A percentile compares a stretch with the other conserved stretches of the same genome.
phyloP scores from a whole-genome alignment of 92 coral and sea anemone species.

The Parazoanthus atlanticus region DNA sequence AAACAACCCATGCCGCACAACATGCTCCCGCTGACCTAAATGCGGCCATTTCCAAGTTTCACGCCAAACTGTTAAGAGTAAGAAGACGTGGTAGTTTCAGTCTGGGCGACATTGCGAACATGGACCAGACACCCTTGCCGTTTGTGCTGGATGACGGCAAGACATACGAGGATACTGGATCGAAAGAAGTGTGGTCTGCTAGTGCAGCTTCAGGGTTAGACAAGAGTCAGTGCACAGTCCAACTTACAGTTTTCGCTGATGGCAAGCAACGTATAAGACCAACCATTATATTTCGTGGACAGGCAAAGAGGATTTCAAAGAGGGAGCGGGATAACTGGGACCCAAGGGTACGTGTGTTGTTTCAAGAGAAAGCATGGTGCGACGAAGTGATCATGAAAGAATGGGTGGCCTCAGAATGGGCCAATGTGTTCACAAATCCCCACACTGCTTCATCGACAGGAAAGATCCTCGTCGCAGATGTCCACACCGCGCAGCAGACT shows the following conservation, averaged over 20 bases:
- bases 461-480: conserved; percentile 33
- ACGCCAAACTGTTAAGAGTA: conserved; percentile 5
- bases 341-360: conserved; percentile 42
- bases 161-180: conserved; percentile 43
- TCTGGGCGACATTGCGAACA: conserved; percentile 20
- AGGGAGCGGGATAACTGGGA: conserved; percentile 29
- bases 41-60: conserved; percentile 24
- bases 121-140: conserved; percentile 42
- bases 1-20: conserved; percentile 45
- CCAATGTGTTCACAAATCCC: conserved; percentile 20
- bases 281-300: conserved; percentile 46
- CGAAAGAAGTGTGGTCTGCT: conserved; percentile 48
- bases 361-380: conserved; percentile 44
- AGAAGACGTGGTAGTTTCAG: conserved; percentile 30
- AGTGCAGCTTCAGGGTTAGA: conserved; percentile 47
- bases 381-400: conserved; percentile 40
- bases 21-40: conserved; percentile 29
- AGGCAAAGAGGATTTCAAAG: conserved; percentile 42
- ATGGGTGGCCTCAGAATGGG: conserved; percentile 22
- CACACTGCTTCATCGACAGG: conserved; percentile 9
- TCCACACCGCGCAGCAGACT: conserved; percentile 30
- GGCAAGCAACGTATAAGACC: conserved; percentile 49
- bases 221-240: conserved; percentile 49
- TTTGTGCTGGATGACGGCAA: conserved; percentile 52
- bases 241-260: conserved; percentile 53